Percentiles rank a stretch among this genome's conserved stretches.
These are phyloP conservation scores for Chaetops frenatus DNA, from an alignment of 2,113 vertebrate genomes.

Conservation along the genomic window DNA sequence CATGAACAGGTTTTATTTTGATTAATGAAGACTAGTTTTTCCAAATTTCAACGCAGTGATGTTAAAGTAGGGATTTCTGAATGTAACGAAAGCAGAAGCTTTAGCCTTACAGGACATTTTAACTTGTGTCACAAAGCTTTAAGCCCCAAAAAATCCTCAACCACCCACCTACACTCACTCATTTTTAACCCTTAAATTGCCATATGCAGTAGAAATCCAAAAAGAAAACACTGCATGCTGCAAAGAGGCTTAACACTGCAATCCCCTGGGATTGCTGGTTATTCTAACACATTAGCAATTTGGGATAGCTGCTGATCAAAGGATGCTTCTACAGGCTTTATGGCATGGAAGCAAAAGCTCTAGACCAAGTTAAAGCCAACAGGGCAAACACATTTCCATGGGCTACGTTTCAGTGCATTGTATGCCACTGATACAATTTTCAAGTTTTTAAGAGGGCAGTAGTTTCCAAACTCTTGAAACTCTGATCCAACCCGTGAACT, in stretches of 20 bases:
- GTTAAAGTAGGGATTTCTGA: not conserved
- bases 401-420: not conserved
- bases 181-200: not conserved
- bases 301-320: fast-evolving
- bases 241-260: not conserved
- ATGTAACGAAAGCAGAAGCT: constrained; percentile 6
- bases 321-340: not conserved
- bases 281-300: not conserved
- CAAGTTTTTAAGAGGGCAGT: not conserved
- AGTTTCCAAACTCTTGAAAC: not conserved
- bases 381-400: not conserved
- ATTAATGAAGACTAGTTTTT: constrained; percentile 52
- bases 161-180: not conserved
- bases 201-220: not conserved
- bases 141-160: constrained; percentile 11
- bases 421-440: not conserved
- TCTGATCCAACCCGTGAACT: not conserved
- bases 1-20: constrained; percentile 56
- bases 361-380: not conserved
- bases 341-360: not conserved
- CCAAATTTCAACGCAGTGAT: not conserved
- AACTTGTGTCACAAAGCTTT: not conserved
- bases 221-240: not conserved
- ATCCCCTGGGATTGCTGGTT: not conserved
- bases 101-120: not conserved